Base-by-base conservation (phyloP, 2,888 invertebrate genomes). In the Hoplodrina ambigua region DNA sequence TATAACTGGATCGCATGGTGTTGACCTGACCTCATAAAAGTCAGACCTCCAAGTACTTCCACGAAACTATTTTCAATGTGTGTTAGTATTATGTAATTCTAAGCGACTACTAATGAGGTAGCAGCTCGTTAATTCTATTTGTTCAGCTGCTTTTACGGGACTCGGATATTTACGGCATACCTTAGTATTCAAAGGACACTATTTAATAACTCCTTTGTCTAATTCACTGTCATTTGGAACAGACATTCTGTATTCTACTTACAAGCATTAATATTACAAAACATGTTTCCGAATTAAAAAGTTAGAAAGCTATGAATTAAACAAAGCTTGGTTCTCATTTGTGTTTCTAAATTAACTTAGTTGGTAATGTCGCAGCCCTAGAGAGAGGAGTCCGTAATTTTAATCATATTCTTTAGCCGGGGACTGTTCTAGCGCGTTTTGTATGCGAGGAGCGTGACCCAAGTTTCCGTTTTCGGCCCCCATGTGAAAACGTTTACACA, bases 401-500 rank as follows among this genome's bases (percentile, higher is more conserved):
- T 81, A 78, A 75, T 81, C 25, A 75, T 85, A 81, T 81, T 81
- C 80, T 84, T 84, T 70, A 72, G 72, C 52, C 59, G 69, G 69
- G 69, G 80, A 69, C 68, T 81, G 81, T 75, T 79, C 70, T 78
- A 73, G 64, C 82, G 72, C 67, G 71, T 84, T 86, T 91, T 86
- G 91, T 93, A 94, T 93, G 92, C 93, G 88, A 88, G 87, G 86
- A 90, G 91, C 92, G 92, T 91, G 90, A 90, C 90, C 89, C 87
- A 87, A 87, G 92, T 92, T 92, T 94, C 93, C 94, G 93, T 92
- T 93, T 92, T 91, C 86, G 91, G 91, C 87, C 89, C 86, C 90
- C 89, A 92, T 91, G 92, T 92, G 91, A 92, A 92, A 94, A 93
- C 92, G 91, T 93, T 93, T 91, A 91, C 92, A 93, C 94, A 94